These are phyloP conservation scores for Trachurus trachurus DNA, from an alignment of 2,797 vertebrate genomes.

Conservation along the genomic window DNA sequence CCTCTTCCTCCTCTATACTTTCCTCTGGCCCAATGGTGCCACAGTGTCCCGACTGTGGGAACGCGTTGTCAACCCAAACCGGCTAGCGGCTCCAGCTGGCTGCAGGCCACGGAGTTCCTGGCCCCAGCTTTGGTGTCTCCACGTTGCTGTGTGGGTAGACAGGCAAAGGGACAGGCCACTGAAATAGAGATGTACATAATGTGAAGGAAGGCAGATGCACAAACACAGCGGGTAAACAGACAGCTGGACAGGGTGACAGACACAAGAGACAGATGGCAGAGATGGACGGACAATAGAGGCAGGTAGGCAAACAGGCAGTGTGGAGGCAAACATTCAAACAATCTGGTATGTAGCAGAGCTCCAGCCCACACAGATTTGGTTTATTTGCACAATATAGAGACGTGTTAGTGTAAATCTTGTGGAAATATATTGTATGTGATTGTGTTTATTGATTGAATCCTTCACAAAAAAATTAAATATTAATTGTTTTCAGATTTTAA, in stretches of 20 bases:
- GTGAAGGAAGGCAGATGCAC: slow-evolving; percentile 55
- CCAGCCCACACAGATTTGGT: background rate
- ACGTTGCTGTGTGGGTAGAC: slow-evolving; percentile 24
- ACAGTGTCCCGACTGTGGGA: slow-evolving; percentile 56
- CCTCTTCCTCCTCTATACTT: slow-evolving; percentile 29
- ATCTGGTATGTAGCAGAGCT: background rate
- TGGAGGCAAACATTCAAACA: slow-evolving; percentile 12
- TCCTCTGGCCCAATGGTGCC: slow-evolving; percentile 49
- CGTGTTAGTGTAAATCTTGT: too few relatives aligned
- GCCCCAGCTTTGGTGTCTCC: slow-evolving; percentile 43
- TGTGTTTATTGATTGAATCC: background rate
- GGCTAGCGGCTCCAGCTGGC: slow-evolving; percentile 48
- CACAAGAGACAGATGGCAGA: slow-evolving; percentile 8
- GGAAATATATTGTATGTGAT: background rate
- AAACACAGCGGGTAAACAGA: slow-evolving; percentile 39
- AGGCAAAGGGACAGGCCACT: slow-evolving; percentile 32
- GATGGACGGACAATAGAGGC: slow-evolving; percentile 9
- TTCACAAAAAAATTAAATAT: background rate
- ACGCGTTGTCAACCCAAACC: slow-evolving; percentile 50
- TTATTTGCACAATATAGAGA: background rate
- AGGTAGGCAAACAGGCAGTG: slow-evolving; percentile 9
- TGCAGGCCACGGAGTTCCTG: slow-evolving; percentile 22
- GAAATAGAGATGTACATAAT: slow-evolving; percentile 26
- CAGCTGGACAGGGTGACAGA: slow-evolving; percentile 19
- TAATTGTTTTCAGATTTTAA: too few relatives aligned